Evolutionary conservation across 2,888 invertebrate species (phyloP), one percentile per base, ranked within the genome.

Genomic region (Sipha maydis): DNA sequence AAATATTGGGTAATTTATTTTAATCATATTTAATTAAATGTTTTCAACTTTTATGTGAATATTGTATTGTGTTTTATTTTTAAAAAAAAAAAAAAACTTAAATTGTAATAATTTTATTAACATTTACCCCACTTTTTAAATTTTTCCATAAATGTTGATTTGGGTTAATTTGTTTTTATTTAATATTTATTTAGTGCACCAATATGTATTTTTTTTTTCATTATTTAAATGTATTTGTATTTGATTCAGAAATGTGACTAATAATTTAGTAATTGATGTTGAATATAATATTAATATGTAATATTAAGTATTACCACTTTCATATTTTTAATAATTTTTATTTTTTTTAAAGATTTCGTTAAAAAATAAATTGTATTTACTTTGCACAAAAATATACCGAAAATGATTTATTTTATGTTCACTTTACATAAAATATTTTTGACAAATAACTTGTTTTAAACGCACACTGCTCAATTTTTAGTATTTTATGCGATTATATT

Each of bases 51-150:
- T 17, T 80, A 75, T 67, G 75, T 76, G 82, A 88, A 31, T 82
- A n/a, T 88, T 11, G 56, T 41, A 75, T 86, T 88, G 88, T 80
- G 73, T 88, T 88, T 82, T 88, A 76, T 75, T 88, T 61, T 19
- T 38, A 11, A 80, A 8, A 38, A 38, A 5, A 5, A 38, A 38
- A 38, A 80, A 48, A 82, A 19, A 21, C 14, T 41, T 17, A 8
- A 19, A 38, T 38, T 31, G 31, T 85, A 86, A 79, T 71, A 78
- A 71, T 80, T 73, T 61, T 56, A 19, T 85, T 4, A 84, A 21
- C 38, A 48, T 73, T n/a, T 31, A 77, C 11, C 48, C 56, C 19
- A 9, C 41, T 78, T 71, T 85, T 67, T 85, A 69, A n/a, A 48
- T 69, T 77, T 77, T 25, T 78, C 9, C 67, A 79, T 19, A 38